Evolutionary conservation across 2,888 invertebrate species (phyloP).

Genomic region (Epistrophe eligans): DNA sequence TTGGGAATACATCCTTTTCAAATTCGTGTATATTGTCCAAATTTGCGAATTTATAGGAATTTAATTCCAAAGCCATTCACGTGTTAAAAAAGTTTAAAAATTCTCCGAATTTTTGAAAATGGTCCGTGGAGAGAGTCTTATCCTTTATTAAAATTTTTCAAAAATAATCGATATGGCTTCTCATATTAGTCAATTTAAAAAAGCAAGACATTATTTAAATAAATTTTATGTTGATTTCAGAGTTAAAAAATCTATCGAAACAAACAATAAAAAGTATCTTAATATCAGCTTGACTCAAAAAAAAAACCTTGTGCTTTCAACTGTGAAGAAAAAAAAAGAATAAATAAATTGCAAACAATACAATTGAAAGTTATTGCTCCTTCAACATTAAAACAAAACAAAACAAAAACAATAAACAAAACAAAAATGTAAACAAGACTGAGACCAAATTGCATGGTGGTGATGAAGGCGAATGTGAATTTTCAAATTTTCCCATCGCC

Average conservation of each 20-base stretch:
- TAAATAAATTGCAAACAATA: conserved; percentile 37
- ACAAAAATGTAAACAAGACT: conserved; percentile 31
- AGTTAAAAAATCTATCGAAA: neutral
- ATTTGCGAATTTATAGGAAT: too few species aligned
- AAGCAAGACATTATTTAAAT: too few species aligned
- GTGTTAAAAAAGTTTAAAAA: too few species aligned
- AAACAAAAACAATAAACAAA: conserved; percentile 11
- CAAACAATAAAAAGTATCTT: too few species aligned
- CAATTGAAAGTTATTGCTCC: conserved; percentile 70
- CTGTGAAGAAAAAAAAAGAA: conserved; percentile 7
- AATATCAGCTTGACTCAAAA: neutral
- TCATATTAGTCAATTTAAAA: too few species aligned
- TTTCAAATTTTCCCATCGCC: conserved; percentile 68
- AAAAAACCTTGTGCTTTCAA: conserved; percentile 30
- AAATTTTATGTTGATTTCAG: neutral
- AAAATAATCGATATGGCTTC: too few species aligned
- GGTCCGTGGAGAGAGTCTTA: too few species aligned
- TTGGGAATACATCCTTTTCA: too few species aligned
- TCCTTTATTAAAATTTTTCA: too few species aligned
- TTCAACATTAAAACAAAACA: conserved; percentile 12
- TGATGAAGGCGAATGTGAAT: conserved; percentile 58
- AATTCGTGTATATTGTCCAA: too few species aligned
- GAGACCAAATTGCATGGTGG: conserved; percentile 41
- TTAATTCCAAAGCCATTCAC: too few species aligned
- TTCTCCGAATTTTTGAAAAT: too few species aligned